Evolutionary conservation across 1,140 invertebrate species (phyloP), one percentile per base, ranked within the genome.

Genomic region (Paracyclopina nana): DNA sequence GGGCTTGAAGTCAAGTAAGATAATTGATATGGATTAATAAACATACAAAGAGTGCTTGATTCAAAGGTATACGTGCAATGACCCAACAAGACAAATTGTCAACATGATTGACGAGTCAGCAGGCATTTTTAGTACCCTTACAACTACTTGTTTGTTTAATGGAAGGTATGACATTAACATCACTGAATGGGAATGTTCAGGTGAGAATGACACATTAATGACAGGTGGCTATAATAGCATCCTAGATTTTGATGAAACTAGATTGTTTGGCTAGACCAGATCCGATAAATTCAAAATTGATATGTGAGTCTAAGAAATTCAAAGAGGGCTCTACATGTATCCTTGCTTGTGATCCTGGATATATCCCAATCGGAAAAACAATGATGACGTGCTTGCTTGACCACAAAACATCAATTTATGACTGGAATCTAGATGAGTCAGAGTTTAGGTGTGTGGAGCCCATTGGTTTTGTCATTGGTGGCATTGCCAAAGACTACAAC

Each of bases 381-480:
- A 16, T 20, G 4, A 20, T 20, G n/a, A 8, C 14, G 34, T 38
- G 34, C 34, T 5, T 38, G n/a, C n/a, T 38, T 3, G 34, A 38
- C 20, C 34, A n/a, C 34, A 8, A 5, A 5, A 38, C 34, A 5
- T 16, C 14, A n/a, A 38, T 20, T 20, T 16, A n/a, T 16, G 2
- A 8, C 14, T 38, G 34, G 34, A 20, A 38, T 38, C 8, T 38
- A 20, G 34, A 38, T 38, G 9, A n/a, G 3, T 16, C 2, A 38
- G 20, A 38, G 14, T 38, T 38, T 8, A 20, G 20, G 9, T 38
- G 34, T 38, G 20, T 16, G 20, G n/a, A n/a, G 34, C n/a, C n/a
- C 34, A 38, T 38, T 38, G 34, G 20, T 38, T 16, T 38, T 20
- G 34, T 38, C 34, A 38, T 38, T 38, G 34, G 34, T 4, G 34